A percentile compares a stretch with the other conserved stretches of the same genome.
These are phyloP conservation scores for Prolemur simus DNA, from an alignment of 2,113 vertebrate genomes.

Conservation along the genomic window DNA sequence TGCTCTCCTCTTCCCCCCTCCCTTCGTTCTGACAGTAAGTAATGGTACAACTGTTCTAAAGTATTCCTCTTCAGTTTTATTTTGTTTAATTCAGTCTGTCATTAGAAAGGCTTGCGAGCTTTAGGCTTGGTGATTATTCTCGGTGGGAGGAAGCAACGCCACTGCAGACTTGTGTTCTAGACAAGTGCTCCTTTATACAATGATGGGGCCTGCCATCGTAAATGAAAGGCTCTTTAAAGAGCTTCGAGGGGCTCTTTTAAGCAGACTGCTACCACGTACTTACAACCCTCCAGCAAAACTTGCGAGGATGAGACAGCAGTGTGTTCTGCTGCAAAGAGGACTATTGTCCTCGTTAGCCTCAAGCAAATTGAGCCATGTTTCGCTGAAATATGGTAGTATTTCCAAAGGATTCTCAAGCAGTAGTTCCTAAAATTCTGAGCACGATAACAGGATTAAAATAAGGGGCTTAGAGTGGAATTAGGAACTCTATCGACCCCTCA, in stretches of 20 bases:
- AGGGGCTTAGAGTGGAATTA: slow-evolving; percentile 3
- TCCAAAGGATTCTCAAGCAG: slow-evolving; percentile 70
- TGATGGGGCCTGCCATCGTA: slow-evolving; percentile 44
- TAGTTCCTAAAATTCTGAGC: slow-evolving; percentile 66
- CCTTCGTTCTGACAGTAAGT: slow-evolving; percentile 63
- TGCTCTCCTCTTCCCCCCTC: slow-evolving; percentile 14
- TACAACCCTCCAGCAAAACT: slow-evolving; percentile 77
- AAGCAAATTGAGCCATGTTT: slow-evolving; percentile 65
- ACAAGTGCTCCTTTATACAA: slow-evolving; percentile 83
- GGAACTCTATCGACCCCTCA: background rate
- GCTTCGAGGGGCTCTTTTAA: slow-evolving; percentile 79
- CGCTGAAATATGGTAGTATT: slow-evolving; percentile 39
- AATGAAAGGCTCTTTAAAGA: slow-evolving; percentile 84
- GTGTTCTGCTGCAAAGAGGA: slow-evolving; percentile 79
- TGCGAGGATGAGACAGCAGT: slow-evolving; percentile 78
- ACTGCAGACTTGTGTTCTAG: slow-evolving; percentile 67
- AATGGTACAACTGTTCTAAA: slow-evolving; percentile 71
- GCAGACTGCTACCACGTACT: slow-evolving; percentile 79
- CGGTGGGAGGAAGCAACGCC: slow-evolving; percentile 59
- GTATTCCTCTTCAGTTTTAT: slow-evolving; percentile 61
- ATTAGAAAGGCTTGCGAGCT: slow-evolving; percentile 68
- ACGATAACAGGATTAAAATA: slow-evolving; percentile 65
- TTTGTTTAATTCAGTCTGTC: slow-evolving; percentile 75
- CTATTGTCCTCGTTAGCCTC: slow-evolving; percentile 80
- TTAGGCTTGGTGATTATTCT: slow-evolving; percentile 63